Evolutionary conservation across 1,140 invertebrate species (phyloP).

Genomic region (Drosophila sproati): DNA sequence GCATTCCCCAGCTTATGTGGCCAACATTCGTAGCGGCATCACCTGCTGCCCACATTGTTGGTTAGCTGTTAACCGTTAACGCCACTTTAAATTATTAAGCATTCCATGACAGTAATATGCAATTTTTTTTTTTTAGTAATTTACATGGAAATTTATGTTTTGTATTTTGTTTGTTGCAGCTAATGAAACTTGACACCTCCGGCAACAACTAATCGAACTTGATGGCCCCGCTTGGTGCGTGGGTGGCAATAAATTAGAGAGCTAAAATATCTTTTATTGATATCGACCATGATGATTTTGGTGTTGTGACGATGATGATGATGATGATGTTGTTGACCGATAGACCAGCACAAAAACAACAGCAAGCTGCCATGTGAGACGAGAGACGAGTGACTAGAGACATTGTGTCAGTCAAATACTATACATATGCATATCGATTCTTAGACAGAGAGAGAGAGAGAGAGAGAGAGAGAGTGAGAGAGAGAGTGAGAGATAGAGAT

Average conservation of each 20-base stretch:
- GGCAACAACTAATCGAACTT: slow-evolving; percentile 25
- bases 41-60: slow-evolving; percentile 41
- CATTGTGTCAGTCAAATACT: slow-evolving; percentile 18
- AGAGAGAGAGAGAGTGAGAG: slow-evolving; percentile 7
- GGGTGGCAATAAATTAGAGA: slow-evolving; percentile 51
- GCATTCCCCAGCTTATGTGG: slow-evolving; percentile 6
- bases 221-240: slow-evolving; percentile 37
- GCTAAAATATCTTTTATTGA: slow-evolving; percentile 48
- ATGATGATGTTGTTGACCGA: slow-evolving; percentile 43
- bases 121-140: slow-evolving; percentile 5
- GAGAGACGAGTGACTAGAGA: background rate
- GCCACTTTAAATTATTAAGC: slow-evolving; percentile 38
- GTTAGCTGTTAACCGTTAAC: slow-evolving; percentile 23
- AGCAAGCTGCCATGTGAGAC: slow-evolving; percentile 64
- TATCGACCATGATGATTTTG: slow-evolving; percentile 31
- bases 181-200: slow-evolving; percentile 71
- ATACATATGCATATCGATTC: slow-evolving; percentile 7
- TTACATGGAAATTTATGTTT: slow-evolving; percentile 29
- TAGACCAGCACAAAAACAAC: slow-evolving; percentile 38
- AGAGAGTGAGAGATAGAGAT: slow-evolving; percentile 16
- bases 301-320: slow-evolving; percentile 2
- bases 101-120: slow-evolving; percentile 47
- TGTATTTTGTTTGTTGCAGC: slow-evolving; percentile 64
- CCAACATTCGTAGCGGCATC: background rate
- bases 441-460: slow-evolving; percentile 12